Evolutionary conservation across 2,797 vertebrate species (phyloP), one percentile per base, ranked within the genome.

Genomic region (Brachyrhaphis roseni): DNA sequence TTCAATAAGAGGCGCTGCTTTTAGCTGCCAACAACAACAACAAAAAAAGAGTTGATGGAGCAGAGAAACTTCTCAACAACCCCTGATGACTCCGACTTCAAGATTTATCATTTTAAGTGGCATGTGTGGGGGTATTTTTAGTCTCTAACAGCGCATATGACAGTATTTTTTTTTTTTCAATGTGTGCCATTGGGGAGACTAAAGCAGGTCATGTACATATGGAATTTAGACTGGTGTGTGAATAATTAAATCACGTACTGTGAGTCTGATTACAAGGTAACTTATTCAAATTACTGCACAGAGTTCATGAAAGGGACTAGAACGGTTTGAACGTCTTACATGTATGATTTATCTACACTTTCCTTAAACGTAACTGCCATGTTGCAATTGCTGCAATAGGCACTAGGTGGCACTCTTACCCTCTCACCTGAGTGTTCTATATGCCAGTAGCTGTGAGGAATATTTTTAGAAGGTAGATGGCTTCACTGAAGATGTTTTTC

Each of bases 381-480:
- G 10, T 0, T 59, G 84, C 36, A 57, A 39, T 74, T 53, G 23
- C 74, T 0, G 1, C 1, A 0, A 3, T 0, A 1, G 71, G 28
- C 95, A 93, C 92, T 91, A 92, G 95, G 89, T 93, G 95, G 91
- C 95, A 94, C 90, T 81, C 90, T 94, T 91, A 76, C 87, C 45
- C 83, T 86, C 93, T 94, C 75, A 0, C 64, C 57, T 82, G 85
- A 82, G 75, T 70, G 36, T 0, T 18, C 45, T n/a, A 5, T 15
- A 0, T 10, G 12, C 45, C 34, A 23, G 43, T 4, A 28, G 47
- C 76, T 76, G 62, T 23, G 31, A 23, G 77, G 43, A 16, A 23
- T 75, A 75, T 87, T 81, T 83, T 64, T 59, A 84, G 81, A 79
- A 77, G 47, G 73, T 62, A 83, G 72, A 81, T 78, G 74, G 83